Conservation (phyloP, 1,140 invertebrate genomes). For the Pseudomyrmex concolor region DNA sequence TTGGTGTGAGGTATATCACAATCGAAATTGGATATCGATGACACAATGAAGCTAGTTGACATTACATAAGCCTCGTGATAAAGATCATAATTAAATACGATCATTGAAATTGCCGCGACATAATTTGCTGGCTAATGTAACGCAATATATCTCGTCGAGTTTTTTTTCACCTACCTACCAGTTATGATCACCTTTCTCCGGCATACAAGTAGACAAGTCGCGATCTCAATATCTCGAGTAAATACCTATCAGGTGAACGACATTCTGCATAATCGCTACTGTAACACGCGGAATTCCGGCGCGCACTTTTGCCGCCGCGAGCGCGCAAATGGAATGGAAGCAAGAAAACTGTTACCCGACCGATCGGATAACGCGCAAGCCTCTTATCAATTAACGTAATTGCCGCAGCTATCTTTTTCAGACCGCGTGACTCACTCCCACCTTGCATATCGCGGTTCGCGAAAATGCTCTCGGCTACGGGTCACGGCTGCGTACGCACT, state of each 20-base stretch:
- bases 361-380: background rate
- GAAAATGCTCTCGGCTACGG: conserved; percentile 33
- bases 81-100: conserved; percentile 39
- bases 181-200: conserved; percentile 40
- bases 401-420: conserved; percentile 37
- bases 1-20: conserved; percentile 40
- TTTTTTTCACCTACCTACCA: background rate
- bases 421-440: conserved; percentile 21
- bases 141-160: background rate
- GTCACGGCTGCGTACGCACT: background rate
- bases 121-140: conserved; percentile 12
- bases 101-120: background rate
- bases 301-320: conserved; percentile 28
- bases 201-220: conserved; percentile 29
- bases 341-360: conserved; percentile 14
- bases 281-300: conserved; percentile 56
- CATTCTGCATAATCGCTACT: conserved; percentile 50
- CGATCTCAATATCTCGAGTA: conserved; percentile 8
- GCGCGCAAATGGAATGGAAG: background rate
- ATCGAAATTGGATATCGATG: conserved; percentile 35
- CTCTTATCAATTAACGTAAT: conserved; percentile 54
- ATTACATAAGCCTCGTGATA: conserved; percentile 43
- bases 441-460: background rate
- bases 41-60: conserved; percentile 37
- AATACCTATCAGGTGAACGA: conserved; percentile 39